Evolutionary conservation across 1,140 invertebrate species (phyloP), one percentile per base, ranked within the genome.

Genomic region (Ceratosolen fusciceps): DNA sequence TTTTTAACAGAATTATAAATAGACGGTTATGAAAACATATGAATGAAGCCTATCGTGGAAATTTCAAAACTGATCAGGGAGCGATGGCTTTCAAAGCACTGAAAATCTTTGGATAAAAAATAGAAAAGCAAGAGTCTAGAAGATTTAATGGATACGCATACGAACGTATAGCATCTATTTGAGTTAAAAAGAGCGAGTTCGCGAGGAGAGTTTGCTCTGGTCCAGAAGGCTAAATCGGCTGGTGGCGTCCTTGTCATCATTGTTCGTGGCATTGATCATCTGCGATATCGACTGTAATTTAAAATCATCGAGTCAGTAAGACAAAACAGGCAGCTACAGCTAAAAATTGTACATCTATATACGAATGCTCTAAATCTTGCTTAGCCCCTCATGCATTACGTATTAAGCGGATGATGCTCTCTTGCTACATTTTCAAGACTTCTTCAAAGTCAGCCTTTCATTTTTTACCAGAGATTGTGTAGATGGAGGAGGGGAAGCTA

Each of bases 301-400:
- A 86, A 85, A 88, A 88, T 87, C 85, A 86, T 86, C 83, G 84
- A 82, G 79, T 84, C 39, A 52, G 86, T 85, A 85, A 86, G 86
- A 85, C 85, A 84, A 86, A 87, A 84, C 84, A 84, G 82, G 84
- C 84, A 84, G 83, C 81, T 79, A 71, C 65, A 24, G 14, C 26
- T 47, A 80, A 86, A 85, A 87, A 88, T n/a, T 87, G 86, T 85
- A 84, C 81, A 83, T 77, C 80, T 83, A 24, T 37, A 19, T 60
- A 54, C 26, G 34, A 16, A 21, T n/a, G 34, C 52, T 19, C 29
- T 56, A 16, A 37, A 12, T 65, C 31, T 65, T n/a, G n/a, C n/a
- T n/a, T n/a, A n/a, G 37, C 77, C 80, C 74, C 83, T 75, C 82
- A 82, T 88, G 85, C 86, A 88, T 88, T 86, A 87, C 83, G 84